These are phyloP conservation scores for Zoanthus gigantus DNA, from an alignment of 92 coral and sea anemone genomes.

Conservation along the genomic window DNA sequence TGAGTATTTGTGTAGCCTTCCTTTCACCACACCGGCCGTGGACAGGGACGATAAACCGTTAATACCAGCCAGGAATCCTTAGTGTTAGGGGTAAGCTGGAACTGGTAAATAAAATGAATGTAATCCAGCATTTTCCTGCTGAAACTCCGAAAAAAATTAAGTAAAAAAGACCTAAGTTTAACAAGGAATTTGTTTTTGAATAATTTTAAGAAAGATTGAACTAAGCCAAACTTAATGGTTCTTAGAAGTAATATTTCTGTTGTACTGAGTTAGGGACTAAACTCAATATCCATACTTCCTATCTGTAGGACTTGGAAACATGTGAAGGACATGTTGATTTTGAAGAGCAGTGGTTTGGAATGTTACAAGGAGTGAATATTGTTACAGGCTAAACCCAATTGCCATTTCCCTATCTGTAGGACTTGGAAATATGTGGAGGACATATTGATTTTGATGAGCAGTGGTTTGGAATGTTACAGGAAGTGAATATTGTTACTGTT, in stretches of 20 bases:
- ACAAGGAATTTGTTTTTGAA: not conserved
- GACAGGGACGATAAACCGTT: no score
- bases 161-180: no score
- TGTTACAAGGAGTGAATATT: not conserved
- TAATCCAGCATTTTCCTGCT: not conserved
- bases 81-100: no score
- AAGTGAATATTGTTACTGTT: not conserved
- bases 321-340: slow-evolving; percentile 2
- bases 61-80: no score
- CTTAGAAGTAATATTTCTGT: not conserved
- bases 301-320: not conserved
- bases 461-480: slow-evolving; percentile 28
- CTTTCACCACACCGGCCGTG: no score
- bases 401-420: not conserved
- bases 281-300: not conserved
- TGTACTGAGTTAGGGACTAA: not conserved
- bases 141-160: not conserved
- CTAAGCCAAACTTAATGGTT: not conserved
- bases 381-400: not conserved
- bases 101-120: not conserved
- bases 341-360: slow-evolving; percentile 42
- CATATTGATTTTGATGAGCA: slow-evolving; percentile 23
- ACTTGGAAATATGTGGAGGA: not conserved
- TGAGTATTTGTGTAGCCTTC: no score
- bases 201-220: not conserved